Conservation (phyloP, 2,113 vertebrate genomes). For the Alces alces region DNA sequence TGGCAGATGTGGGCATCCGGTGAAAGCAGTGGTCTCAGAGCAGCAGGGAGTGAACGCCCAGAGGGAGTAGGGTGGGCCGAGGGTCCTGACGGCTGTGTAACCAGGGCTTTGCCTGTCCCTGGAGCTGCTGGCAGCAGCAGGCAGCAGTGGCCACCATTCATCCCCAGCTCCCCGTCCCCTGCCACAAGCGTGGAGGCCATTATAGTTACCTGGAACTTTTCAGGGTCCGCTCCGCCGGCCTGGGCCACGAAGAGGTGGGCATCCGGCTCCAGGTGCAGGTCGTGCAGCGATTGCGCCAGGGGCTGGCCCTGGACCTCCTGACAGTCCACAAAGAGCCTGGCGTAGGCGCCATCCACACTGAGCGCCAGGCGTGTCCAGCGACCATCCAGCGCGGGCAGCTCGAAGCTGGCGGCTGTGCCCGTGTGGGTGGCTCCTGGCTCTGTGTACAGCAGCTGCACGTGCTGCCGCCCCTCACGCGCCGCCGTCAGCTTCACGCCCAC, state of each 20-base stretch:
- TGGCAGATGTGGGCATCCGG: accelerated
- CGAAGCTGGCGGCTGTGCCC: constrained; percentile 85
- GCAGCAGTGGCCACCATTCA: accelerated
- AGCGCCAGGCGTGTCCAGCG: constrained; percentile 91
- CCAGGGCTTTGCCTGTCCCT: neutral
- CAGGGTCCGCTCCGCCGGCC: constrained; percentile 87
- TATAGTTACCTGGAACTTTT: constrained; percentile 89
- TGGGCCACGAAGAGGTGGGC: constrained; percentile 92
- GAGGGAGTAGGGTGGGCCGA: neutral
- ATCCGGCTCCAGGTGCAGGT: constrained; percentile 87
- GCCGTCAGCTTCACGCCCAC: constrained; percentile 90
- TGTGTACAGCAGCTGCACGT: constrained; percentile 90
- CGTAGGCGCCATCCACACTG: constrained; percentile 83
- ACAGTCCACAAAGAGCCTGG: constrained; percentile 89
- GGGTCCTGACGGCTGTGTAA: too few relatives aligned
- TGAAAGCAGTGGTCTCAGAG: neutral
- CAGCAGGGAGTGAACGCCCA: neutral
- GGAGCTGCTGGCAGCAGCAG: neutral
- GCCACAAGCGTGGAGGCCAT: too few relatives aligned
- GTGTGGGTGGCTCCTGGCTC: constrained; percentile 83
- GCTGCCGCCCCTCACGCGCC: constrained; percentile 77
- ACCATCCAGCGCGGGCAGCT: constrained; percentile 82
- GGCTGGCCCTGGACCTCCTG: constrained; percentile 80
- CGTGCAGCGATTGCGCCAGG: constrained; percentile 83
- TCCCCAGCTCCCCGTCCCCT: neutral